phyloP scores from a whole-genome alignment of 2,797 vertebrate species.

The Sebastes taczanowskii region DNA sequence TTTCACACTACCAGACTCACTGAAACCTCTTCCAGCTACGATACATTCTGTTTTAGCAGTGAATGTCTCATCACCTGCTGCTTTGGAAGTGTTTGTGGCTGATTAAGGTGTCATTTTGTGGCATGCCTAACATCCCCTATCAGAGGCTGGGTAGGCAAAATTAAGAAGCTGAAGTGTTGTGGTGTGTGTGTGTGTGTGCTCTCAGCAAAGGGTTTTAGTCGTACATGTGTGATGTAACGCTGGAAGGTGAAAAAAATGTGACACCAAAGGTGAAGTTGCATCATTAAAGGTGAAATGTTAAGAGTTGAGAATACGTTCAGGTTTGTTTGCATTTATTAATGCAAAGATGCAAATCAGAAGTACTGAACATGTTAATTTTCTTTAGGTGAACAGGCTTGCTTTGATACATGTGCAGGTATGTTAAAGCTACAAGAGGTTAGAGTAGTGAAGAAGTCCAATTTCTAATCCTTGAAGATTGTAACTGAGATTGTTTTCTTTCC shows the following conservation, averaged over 20 bases:
- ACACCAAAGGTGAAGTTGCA: neutral
- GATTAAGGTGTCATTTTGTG: slow-evolving; percentile 38
- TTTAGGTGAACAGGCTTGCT: neutral
- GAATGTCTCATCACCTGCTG: slow-evolving; percentile 56
- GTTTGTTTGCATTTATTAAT: neutral
- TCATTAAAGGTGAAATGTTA: neutral
- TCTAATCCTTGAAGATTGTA: neutral
- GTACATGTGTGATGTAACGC: neutral
- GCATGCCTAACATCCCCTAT: slow-evolving; percentile 4
- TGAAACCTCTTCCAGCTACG: slow-evolving; percentile 10
- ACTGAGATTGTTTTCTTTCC: neutral
- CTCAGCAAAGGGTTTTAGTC: neutral
- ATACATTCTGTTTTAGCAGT: neutral
- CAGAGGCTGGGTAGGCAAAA: neutral
- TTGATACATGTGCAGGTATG: neutral
- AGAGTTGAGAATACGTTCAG: neutral
- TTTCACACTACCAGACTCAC: slow-evolving; percentile 26
- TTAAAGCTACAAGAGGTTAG: neutral
- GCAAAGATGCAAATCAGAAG: neutral
- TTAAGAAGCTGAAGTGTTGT: neutral
- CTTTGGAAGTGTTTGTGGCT: slow-evolving; percentile 28
- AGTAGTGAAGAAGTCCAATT: neutral
- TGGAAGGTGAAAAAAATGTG: neutral
- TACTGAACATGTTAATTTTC: neutral
- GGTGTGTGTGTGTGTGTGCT: neutral